These are phyloP conservation scores for Salticus scenicus DNA, from an alignment of 2,888 invertebrate genomes.

Conservation along the genomic window DNA sequence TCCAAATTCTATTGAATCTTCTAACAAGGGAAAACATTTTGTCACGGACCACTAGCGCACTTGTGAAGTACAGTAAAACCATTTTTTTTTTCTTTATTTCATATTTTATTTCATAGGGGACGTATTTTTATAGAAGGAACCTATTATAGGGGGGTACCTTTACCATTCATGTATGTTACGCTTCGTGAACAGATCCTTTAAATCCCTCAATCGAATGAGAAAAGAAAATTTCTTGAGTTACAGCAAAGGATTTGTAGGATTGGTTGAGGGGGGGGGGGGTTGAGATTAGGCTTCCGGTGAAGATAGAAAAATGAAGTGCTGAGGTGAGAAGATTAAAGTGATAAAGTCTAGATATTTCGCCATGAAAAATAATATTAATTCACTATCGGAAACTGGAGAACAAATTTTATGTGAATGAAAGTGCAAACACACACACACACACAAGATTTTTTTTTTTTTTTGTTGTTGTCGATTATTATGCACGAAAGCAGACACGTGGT, in stretches of 20 bases:
- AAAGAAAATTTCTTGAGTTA: constrained; percentile 8
- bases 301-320: not conserved
- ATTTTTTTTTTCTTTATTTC: not conserved
- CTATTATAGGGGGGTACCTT: constrained; percentile 17
- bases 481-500: too few species aligned
- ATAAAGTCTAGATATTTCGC: not conserved
- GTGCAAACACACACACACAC: too few species aligned
- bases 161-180: constrained; percentile 54
- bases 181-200: constrained; percentile 22
- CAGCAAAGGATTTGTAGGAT: not conserved
- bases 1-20: constrained; percentile 37
- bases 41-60: constrained; percentile 59
- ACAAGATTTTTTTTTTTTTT: too few species aligned
- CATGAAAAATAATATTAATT: too few species aligned
- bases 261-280: not conserved
- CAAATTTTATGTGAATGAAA: too few species aligned
- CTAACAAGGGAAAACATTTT: constrained; percentile 31
- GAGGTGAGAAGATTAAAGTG: not conserved
- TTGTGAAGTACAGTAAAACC: constrained; percentile 21
- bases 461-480: too few species aligned
- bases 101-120: not conserved
- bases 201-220: not conserved
- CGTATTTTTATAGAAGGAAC: not conserved
- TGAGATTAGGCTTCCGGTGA: not conserved
- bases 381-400: too few species aligned